phyloP scores from a whole-genome alignment of 2,797 vertebrate species.

The Leptoclinus maculatus region DNA sequence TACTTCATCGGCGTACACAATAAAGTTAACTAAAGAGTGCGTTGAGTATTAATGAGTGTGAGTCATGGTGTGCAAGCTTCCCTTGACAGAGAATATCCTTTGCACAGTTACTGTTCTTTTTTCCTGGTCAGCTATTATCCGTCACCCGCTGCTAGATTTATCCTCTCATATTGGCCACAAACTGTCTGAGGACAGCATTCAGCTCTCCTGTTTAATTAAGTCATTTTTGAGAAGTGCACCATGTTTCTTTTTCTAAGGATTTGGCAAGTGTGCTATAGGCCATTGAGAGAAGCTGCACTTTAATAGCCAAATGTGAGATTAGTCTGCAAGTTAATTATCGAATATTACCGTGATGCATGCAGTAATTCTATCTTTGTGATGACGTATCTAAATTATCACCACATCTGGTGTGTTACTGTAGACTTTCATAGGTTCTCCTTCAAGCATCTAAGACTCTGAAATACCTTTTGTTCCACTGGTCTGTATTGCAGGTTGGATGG shows the following conservation, averaged over 20 bases:
- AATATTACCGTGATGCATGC: neutral
- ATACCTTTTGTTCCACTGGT: neutral
- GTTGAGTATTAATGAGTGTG: neutral
- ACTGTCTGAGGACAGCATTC: conserved; percentile 36
- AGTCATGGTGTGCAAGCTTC: neutral
- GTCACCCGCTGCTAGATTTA: conserved; percentile 41
- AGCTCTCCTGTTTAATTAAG: conserved; percentile 30
- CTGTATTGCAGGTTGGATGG: neutral
- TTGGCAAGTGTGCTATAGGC: conserved; percentile 15
- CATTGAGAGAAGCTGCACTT: conserved; percentile 27
- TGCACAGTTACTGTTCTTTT: conserved; percentile 3
- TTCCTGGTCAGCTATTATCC: conserved; percentile 15
- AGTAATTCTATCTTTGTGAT: conserved; percentile 11
- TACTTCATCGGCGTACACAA: neutral
- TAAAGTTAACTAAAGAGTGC: neutral
- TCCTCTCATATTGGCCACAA: conserved; percentile 25
- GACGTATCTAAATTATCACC: neutral
- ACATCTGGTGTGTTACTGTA: neutral
- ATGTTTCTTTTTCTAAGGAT: conserved; percentile 43
- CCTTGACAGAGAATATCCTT: neutral
- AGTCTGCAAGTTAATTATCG: conserved; percentile 11
- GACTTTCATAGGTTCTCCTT: neutral
- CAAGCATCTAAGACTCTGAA: neutral
- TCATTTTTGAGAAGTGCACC: conserved; percentile 37
- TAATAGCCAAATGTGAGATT: conserved; percentile 30